phyloP scores from a whole-genome alignment of 2,888 invertebrate species.

The Drosophila meridiana region DNA sequence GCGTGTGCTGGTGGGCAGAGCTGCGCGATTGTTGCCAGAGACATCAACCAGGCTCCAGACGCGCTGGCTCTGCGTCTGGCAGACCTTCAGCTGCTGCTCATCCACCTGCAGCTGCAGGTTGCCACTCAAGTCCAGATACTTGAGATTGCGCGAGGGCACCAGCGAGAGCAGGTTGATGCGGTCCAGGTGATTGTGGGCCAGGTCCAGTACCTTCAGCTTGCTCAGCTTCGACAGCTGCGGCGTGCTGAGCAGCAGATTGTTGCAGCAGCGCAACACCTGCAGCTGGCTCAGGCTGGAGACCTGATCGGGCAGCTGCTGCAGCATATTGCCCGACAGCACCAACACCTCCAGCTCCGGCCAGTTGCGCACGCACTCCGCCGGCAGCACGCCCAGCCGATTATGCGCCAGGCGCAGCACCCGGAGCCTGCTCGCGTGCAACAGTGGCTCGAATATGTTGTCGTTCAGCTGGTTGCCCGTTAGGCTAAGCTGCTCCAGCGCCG shows the following conservation, averaged over 20 bases:
- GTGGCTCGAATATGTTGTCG: conserved; percentile 89
- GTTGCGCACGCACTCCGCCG: conserved; percentile 90
- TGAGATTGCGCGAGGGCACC: conserved; percentile 93
- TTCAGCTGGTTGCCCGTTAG: conserved; percentile 91
- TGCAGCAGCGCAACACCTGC: conserved; percentile 91
- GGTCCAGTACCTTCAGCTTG: conserved; percentile 91
- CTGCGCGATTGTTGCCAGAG: conserved; percentile 90
- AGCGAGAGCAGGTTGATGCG: conserved; percentile 91
- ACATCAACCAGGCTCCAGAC: conserved; percentile 94
- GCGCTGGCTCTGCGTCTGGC: conserved; percentile 91
- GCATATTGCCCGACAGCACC: conserved; percentile 92
- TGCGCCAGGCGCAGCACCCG: conserved; percentile 91
- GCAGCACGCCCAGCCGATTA: conserved; percentile 90
- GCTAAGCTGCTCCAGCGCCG: conserved; percentile 89
- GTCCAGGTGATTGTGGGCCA: conserved; percentile 94
- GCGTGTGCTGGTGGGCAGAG: conserved; percentile 86
- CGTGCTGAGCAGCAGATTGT: conserved; percentile 91
- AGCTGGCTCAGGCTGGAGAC: conserved; percentile 90
- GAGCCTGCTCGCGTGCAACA: conserved; percentile 88
- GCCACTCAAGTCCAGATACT: conserved; percentile 94
- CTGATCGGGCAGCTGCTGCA: conserved; percentile 91
- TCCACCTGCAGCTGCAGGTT: conserved; percentile 93
- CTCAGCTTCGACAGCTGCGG: conserved; percentile 91
- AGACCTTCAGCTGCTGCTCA: conserved; percentile 92
- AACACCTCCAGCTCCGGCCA: conserved; percentile 93